Evolutionary conservation across 2,113 vertebrate genomes (phyloP).

Genomic region (Cervus canadensis): DNA sequence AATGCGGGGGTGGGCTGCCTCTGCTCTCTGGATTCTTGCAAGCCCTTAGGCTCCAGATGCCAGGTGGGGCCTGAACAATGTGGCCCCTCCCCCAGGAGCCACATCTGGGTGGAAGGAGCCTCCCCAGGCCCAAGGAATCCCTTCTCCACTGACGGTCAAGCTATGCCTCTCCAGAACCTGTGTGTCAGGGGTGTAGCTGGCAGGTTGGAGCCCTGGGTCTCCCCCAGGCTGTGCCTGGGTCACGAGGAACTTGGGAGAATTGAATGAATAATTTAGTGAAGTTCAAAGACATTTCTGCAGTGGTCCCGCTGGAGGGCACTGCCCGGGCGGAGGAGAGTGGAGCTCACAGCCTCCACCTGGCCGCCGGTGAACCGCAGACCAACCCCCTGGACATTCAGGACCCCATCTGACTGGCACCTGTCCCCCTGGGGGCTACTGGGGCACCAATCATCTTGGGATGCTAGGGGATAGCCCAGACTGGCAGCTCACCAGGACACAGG

Average conservation of each 20-base stretch:
- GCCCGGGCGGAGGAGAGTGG: neutral
- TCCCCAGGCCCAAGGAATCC: neutral
- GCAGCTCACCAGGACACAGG: neutral
- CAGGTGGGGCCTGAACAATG: rapidly evolving
- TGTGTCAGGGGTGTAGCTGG: neutral
- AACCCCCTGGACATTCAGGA: neutral
- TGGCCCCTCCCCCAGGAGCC: neutral
- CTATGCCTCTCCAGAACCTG: neutral
- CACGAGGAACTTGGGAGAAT: neutral
- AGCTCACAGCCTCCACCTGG: neutral
- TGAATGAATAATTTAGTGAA: neutral
- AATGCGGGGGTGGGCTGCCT: rapidly evolving
- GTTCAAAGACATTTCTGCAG: neutral
- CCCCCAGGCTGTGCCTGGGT: neutral
- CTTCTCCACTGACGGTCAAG: neutral
- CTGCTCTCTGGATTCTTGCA: neutral
- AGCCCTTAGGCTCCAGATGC: neutral
- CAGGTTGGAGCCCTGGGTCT: neutral
- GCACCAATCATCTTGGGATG: rapidly evolving
- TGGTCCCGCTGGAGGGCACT: neutral
- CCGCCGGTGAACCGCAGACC: neutral
- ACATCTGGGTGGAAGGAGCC: neutral
- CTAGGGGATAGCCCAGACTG: neutral
- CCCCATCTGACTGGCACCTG: neutral
- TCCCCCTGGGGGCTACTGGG: neutral